Evolutionary conservation across 2,888 invertebrate species (phyloP), one percentile per base, ranked within the genome.

Genomic region (Halocaridina rubra): DNA sequence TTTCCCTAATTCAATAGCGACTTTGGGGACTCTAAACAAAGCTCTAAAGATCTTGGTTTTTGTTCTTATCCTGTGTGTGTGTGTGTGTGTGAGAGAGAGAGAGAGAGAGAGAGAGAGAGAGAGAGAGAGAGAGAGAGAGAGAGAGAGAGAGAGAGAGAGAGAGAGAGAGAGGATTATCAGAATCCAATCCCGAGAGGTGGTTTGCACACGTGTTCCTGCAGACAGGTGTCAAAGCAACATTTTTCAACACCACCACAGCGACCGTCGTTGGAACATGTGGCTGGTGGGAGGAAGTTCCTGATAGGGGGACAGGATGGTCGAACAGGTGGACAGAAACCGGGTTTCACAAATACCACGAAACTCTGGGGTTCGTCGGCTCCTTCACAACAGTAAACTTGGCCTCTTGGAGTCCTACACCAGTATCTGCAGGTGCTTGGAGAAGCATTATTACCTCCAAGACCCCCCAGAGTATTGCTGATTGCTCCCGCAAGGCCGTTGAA

Each of bases 221-320:
- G 77, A 59, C 85, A 85, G 24, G 61, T 81, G 71, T 85, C 85
- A 33, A 78, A 85, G 64, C 85, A 85, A 74, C 85, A 85, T 57
- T 85, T 85, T 72, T 85, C 78, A 10, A 69, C 19, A 0, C 85
- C 85, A 10, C n/a, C 16, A 33, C 85, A 85, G 30, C 72, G 8
- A 30, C 71, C 75, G 67, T 85, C 85, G 57, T 76, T 81, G 74
- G 69, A 76, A 30, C 85, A 85, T 27, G 57, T 10, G 19, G 32
- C 27, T 1, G 82, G 82, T 19, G 78, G 53, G 3, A 16, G 27
- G 22, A 19, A 32, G 27, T 16, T 27, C 22, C 27, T 24, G 24
- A 82, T 46, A 16, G 76, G 77, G 19, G 82, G 82, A n/a, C 82
- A 77, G 29, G n/a, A 32, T 3, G 19, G 72, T 33, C 10, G 46